Base-by-base conservation (phyloP, 2,797 vertebrate genomes). In the Gambusia yucatana region DNA sequence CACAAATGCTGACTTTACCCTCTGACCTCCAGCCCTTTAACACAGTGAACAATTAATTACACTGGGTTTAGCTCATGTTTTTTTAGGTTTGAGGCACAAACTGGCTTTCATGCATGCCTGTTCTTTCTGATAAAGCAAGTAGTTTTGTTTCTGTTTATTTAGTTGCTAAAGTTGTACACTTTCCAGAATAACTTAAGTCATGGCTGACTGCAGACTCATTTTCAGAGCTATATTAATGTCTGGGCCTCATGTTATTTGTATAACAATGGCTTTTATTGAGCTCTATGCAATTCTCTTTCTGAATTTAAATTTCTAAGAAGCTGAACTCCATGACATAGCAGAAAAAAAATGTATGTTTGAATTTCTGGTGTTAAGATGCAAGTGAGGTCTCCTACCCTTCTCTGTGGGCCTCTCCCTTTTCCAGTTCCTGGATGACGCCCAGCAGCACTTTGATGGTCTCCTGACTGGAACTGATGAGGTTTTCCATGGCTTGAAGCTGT, bases 401-500 rank as follows among this genome's bases (percentile, higher is more conserved):
- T 93, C 98, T 95, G 82, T 98, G 98, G 92, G 98, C 98, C 94
- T 99, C 98, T 93, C 98, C 98, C 87, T 98, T 99, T 91, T 99
- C 98, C 94, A 99, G 91, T 94, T 99, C 98, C 94, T 99, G 98
- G 93, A 99, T 99, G 85, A 99, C 98, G 75, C 98, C 98, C 94
- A 99, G 93, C 91, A 99, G 94, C 91, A 99, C 98, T 91, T 99
- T 99, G 90, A 99, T 99, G 94, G 98, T 99, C 93, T 99, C 98
- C 91, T 99, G 98, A 89, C 98, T 99, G 0, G 98, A 99, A 93
- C 97, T 99, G 95, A 99, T 99, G 94, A 99, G 94, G 92, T 92
- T 98, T 92, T 99, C 98, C 98, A 99, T 99, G 91, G 97, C 96
- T 95, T 98, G 98, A 78, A 99, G 97, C 97, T 99, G 98, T 87